Evolutionary conservation across 2,113 vertebrate species (phyloP).

Genomic region (Misgurnus anguillicaudatus): DNA sequence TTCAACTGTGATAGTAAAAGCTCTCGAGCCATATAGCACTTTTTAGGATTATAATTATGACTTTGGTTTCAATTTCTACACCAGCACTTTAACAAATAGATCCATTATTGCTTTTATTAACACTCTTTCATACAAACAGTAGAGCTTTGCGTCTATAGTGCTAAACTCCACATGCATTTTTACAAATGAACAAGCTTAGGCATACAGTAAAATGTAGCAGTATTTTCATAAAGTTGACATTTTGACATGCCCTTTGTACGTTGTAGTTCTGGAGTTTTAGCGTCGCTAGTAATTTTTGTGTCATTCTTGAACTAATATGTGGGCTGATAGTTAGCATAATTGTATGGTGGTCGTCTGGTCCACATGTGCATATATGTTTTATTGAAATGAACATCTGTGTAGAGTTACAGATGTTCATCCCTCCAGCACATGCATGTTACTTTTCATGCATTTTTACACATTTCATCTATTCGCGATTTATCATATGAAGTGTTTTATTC

Average conservation of each 20-base stretch:
- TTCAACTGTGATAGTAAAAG: conserved; percentile 11
- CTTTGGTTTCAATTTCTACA: background rate
- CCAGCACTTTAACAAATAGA: conserved; percentile 11
- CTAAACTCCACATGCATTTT: too few species aligned
- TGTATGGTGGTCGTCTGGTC: conserved; percentile 35
- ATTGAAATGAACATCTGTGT: conserved; percentile 44
- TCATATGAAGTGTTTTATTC: background rate
- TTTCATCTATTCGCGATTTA: background rate
- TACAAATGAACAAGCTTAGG: background rate
- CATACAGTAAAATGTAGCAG: background rate
- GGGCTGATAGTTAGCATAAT: conserved; percentile 12
- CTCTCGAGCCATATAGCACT: conserved; percentile 20
- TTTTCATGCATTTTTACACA: background rate
- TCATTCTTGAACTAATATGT: conserved; percentile 37
- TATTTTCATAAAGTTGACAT: conserved; percentile 21
- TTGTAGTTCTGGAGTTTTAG: conserved; percentile 31
- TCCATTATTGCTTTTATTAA: background rate
- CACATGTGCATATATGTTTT: conserved; percentile 22
- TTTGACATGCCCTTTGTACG: background rate
- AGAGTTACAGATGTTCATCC: background rate
- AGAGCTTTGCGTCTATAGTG: too few species aligned
- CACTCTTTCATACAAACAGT: too few species aligned
- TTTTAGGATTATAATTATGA: background rate
- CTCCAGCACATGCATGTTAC: conserved; percentile 1
- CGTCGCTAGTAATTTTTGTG: conserved; percentile 36